Evolutionary conservation across 2,888 invertebrate species (phyloP), one percentile per base, ranked within the genome.

Genomic region (Hololepta plana): DNA sequence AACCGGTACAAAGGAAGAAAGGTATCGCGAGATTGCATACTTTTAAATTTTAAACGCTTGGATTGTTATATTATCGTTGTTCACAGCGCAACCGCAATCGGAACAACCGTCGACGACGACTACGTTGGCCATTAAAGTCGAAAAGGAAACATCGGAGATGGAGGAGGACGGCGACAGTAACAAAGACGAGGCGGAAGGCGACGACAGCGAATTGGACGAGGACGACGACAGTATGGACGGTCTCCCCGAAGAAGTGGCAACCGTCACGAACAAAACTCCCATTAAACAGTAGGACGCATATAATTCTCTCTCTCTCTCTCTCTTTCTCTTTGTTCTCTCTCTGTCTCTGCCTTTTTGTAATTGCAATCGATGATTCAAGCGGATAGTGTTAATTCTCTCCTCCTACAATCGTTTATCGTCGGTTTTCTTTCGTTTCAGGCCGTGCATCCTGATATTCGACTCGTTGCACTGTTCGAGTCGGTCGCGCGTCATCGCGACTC

Each of bases 391-490:
- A n/a, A n/a, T n/a, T n/a, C n/a, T n/a, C n/a, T n/a, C n/a, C n/a
- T n/a, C n/a, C n/a, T n/a, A n/a, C n/a, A n/a, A n/a, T n/a, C n/a
- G 24, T 22, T 20, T 20, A 6, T 10, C 8, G 10, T 12, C n/a
- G 5, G n/a, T 24, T 2, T 34, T 35, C 37, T 37, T 39, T 39
- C 33, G 39, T 67, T 70, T 34, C 59, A 84, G 84, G 43, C 88
- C 93, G 0, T 84, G 90, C 49, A 88, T 96, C 45, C 59, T 96
- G 32, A 82, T 96, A 46, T 93, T 95, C 53, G 95, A 96, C 57
- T 96, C 95, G 0, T 57, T 96, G 42, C 75, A 79, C 37, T 76
- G 80, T 5, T 74, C 79, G 2, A 75, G 77, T 21, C 64, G 90
- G 43, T 70, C 73, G 17, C 65, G 82, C 32, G 85, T 91, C 10